These are phyloP conservation scores for Calliphora vomitoria DNA, from an alignment of 2,888 invertebrate genomes.

Conservation along the genomic window DNA sequence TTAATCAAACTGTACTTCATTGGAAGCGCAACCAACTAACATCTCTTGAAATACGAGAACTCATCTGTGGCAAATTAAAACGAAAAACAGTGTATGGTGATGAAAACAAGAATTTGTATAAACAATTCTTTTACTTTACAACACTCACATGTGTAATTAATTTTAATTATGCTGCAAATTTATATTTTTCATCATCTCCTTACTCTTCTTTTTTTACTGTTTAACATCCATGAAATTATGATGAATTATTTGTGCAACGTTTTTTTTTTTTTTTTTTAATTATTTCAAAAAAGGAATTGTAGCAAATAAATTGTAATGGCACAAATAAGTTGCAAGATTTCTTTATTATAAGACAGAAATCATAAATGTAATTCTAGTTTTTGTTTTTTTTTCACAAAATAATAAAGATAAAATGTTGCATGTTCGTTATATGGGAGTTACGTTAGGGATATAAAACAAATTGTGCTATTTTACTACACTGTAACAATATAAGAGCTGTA, in stretches of 20 bases:
- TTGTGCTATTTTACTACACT: constrained; percentile 8
- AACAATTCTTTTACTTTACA: constrained; percentile 33
- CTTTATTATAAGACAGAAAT: constrained; percentile 35
- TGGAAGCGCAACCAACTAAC: constrained; percentile 56
- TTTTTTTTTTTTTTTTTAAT: neutral
- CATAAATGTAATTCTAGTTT: constrained; percentile 31
- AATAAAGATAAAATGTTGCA: constrained; percentile 45
- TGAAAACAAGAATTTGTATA: constrained; percentile 21
- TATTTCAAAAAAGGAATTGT: constrained; percentile 36
- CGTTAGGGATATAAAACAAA: constrained; percentile 29
- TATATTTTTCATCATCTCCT: constrained; percentile 18
- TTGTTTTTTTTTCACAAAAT: constrained; percentile 2
- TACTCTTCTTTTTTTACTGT: constrained; percentile 19
- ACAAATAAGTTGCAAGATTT: constrained; percentile 52
- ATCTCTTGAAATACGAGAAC: constrained; percentile 61
- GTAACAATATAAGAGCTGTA: constrained; percentile 8
- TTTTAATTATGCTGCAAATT: constrained; percentile 71
- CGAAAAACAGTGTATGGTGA: constrained; percentile 40
- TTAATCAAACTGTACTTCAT: constrained; percentile 53
- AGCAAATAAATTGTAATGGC: constrained; percentile 27
- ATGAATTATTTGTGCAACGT: constrained; percentile 56
- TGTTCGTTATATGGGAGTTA: neutral
- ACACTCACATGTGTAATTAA: constrained; percentile 72
- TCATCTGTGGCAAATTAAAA: constrained; percentile 66
- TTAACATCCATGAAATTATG: constrained; percentile 68